Evolutionary conservation across 2,797 vertebrate species (phyloP).

Genomic region (Brotula barbata): DNA sequence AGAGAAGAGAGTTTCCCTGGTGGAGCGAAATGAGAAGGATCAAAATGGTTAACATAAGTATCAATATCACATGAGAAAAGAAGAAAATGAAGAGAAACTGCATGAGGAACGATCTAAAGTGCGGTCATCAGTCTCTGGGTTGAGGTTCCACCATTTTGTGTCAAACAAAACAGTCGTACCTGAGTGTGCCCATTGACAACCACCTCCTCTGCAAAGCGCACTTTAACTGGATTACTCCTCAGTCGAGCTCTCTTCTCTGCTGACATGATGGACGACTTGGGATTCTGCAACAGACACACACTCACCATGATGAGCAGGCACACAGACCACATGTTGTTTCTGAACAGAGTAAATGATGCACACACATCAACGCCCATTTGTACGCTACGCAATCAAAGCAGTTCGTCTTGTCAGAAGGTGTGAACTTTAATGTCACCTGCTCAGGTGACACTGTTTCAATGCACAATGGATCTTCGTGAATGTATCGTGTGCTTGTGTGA

Average conservation of each 20-base stretch:
- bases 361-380: conserved; percentile 10
- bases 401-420: conserved; percentile 35
- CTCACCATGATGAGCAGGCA: neutral
- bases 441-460: conserved; percentile 28
- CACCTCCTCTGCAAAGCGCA: conserved; percentile 95
- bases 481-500: neutral
- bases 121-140: neutral
- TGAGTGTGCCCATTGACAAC: conserved; percentile 93
- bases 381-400: conserved; percentile 1
- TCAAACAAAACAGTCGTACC: conserved; percentile 71
- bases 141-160: neutral
- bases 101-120: conserved; percentile 2
- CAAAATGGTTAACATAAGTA: conserved; percentile 8
- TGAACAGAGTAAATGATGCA: neutral
- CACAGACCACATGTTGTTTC: no score
- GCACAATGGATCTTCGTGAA: conserved; percentile 7
- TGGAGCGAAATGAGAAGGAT: conserved; percentile 31
- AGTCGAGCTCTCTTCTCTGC: conserved; percentile 95
- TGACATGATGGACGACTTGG: conserved; percentile 96
- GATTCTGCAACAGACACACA: conserved; percentile 81
- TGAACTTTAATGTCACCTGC: conserved; percentile 39
- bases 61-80: conserved; percentile 9
- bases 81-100: conserved; percentile 4
- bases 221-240: conserved; percentile 95
- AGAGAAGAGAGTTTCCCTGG: conserved; percentile 96